These are phyloP conservation scores for Cetonia aurata DNA, from an alignment of 2,888 invertebrate species.

Conservation along the genomic window DNA sequence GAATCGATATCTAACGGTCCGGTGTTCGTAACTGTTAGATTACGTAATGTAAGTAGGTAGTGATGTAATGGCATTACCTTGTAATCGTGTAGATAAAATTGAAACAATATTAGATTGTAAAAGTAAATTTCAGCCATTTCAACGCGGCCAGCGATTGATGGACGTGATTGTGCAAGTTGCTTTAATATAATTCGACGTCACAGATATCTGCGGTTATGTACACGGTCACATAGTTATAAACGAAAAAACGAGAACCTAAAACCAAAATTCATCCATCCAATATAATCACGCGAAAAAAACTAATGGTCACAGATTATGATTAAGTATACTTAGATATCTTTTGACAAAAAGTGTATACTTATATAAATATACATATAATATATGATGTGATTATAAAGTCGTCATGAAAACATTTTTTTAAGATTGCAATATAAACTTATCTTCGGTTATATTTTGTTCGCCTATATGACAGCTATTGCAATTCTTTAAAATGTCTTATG, in stretches of 20 bases:
- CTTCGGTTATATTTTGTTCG: too few relatives aligned
- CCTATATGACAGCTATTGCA: too few relatives aligned
- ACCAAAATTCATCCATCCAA: too few relatives aligned
- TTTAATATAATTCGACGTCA: neutral
- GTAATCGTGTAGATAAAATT: slow-evolving; percentile 14
- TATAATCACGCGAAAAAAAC: too few relatives aligned
- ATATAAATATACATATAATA: too few relatives aligned
- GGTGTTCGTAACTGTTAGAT: slow-evolving; percentile 24
- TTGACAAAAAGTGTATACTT: too few relatives aligned
- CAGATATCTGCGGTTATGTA: neutral
- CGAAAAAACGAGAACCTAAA: neutral
- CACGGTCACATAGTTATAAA: neutral
- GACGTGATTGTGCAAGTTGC: slow-evolving; percentile 2
- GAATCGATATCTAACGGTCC: slow-evolving; percentile 43
- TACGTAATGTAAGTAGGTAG: slow-evolving; percentile 29
- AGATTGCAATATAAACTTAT: too few relatives aligned
- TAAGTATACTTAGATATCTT: too few relatives aligned
- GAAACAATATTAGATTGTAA: slow-evolving; percentile 11
- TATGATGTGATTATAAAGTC: too few relatives aligned
- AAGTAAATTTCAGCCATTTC: slow-evolving; percentile 21
- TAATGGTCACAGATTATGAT: too few relatives aligned
- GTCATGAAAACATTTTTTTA: too few relatives aligned
- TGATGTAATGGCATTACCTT: slow-evolving; percentile 23
- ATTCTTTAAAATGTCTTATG: too few relatives aligned
- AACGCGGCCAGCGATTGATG: slow-evolving; percentile 6